These are phyloP conservation scores for Papilio xuthus DNA, from an alignment of 1,140 invertebrate species.

Conservation along the genomic window DNA sequence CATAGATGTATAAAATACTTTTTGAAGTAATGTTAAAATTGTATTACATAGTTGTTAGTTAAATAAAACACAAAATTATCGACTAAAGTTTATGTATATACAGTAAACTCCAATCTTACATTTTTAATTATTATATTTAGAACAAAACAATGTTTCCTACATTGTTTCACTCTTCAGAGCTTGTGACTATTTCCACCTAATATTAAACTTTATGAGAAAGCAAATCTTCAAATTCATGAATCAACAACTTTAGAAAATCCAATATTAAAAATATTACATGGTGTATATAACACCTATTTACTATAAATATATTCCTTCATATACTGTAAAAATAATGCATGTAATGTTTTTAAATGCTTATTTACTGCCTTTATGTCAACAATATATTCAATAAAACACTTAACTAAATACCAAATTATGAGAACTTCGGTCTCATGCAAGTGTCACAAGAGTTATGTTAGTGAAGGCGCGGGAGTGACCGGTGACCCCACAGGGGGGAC, in stretches of 20 bases:
- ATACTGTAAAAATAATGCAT: conserved; percentile 54
- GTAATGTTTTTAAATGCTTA: conserved; percentile 42
- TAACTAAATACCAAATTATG: conserved; percentile 50
- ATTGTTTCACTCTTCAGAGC: conserved; percentile 62
- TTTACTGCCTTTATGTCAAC: conserved; percentile 51
- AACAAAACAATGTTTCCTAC: conserved; percentile 72
- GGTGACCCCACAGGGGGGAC: conserved; percentile 45
- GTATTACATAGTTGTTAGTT: not conserved
- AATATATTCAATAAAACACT: conserved; percentile 54
- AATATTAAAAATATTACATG: conserved; percentile 66
- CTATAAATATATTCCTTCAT: conserved; percentile 61
- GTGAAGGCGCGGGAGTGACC: conserved; percentile 59
- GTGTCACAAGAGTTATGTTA: conserved; percentile 54
- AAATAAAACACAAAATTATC: conserved; percentile 51
- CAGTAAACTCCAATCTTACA: conserved; percentile 69
- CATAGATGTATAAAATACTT: not conserved
- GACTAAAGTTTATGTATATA: conserved; percentile 75
- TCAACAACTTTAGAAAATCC: conserved; percentile 71
- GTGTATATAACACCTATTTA: conserved; percentile 55
- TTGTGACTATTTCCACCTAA: conserved; percentile 70
- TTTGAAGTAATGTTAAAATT: not conserved
- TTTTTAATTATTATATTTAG: conserved; percentile 74
- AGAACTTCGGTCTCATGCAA: conserved; percentile 49
- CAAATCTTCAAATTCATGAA: conserved; percentile 58
- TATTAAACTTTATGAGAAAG: conserved; percentile 62